These are phyloP conservation scores for Otis tarda DNA, from an alignment of 2,113 vertebrate genomes.

Conservation along the genomic window DNA sequence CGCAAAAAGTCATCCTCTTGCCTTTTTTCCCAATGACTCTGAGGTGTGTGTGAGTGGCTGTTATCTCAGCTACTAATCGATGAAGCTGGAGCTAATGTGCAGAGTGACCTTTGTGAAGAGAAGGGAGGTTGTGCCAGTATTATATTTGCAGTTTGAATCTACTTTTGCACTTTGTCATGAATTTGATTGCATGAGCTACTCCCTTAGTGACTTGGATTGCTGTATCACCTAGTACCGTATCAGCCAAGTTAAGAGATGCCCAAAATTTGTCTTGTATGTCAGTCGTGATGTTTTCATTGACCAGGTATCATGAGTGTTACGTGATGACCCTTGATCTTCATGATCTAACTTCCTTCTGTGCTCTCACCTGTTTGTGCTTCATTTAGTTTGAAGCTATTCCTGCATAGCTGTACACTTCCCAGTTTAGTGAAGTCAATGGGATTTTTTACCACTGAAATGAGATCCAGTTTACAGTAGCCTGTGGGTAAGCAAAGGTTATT, in stretches of 20 bases:
- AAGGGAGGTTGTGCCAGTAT: not conserved
- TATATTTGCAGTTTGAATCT: not conserved
- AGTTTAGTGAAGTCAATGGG: not conserved
- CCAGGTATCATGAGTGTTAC: not conserved
- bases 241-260: not conserved
- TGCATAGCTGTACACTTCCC: not conserved
- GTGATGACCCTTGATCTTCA: not conserved
- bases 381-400: not conserved
- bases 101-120: not conserved
- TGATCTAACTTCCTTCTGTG: not conserved
- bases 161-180: not conserved
- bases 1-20: conserved; percentile 19
- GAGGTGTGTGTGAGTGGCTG: not conserved
- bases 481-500: not conserved
- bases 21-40: not conserved
- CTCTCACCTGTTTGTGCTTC: not conserved
- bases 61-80: conserved; percentile 12
- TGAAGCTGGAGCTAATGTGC: not conserved
- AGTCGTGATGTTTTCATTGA: not conserved
- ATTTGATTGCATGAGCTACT: not conserved
- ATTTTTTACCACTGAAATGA: not conserved
- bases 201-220: not conserved
- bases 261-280: not conserved
- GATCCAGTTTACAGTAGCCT: not conserved
- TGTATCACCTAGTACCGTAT: not conserved